A percentile compares a stretch with the other conserved stretches of the same genome.
These are phyloP conservation scores for Anaspis maculata DNA, from an alignment of 2,888 invertebrate species.

Conservation along the genomic window DNA sequence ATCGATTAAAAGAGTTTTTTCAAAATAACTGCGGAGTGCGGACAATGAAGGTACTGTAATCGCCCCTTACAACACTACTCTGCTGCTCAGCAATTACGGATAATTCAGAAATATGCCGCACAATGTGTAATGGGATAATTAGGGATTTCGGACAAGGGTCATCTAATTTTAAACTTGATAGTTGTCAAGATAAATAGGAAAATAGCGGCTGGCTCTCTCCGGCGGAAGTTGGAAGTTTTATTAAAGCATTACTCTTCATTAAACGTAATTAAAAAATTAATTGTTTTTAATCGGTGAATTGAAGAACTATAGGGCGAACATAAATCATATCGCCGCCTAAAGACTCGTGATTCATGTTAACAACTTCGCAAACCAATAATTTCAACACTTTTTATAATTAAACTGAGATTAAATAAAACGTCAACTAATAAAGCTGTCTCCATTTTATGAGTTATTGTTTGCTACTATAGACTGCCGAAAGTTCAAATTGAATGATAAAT, in stretches of 20 bases:
- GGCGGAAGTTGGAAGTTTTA: constrained; percentile 11
- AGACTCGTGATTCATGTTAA: constrained; percentile 1
- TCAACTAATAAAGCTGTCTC: too few relatives aligned
- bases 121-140: constrained; percentile 12
- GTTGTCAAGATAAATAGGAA: constrained; percentile 12
- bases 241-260: constrained; percentile 15
- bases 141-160: constrained; percentile 8
- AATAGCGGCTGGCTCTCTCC: constrained; percentile 10
- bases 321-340: not conserved
- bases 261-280: constrained; percentile 13
- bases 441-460: too few relatives aligned
- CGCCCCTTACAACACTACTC: too few relatives aligned
- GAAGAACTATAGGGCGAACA: not conserved
- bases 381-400: too few relatives aligned
- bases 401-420: too few relatives aligned
- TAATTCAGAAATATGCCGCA: constrained; percentile 7
- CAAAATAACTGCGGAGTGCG: too few relatives aligned
- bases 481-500: too few relatives aligned
- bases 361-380: too few relatives aligned
- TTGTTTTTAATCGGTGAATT: constrained; percentile 2
- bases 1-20: too few relatives aligned
- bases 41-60: too few relatives aligned
- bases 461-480: too few relatives aligned
- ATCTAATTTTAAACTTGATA: constrained; percentile 4
- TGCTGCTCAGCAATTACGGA: too few relatives aligned